Conservation (phyloP, 1,140 invertebrate genomes). For the Phenacoccus solenopsis region DNA sequence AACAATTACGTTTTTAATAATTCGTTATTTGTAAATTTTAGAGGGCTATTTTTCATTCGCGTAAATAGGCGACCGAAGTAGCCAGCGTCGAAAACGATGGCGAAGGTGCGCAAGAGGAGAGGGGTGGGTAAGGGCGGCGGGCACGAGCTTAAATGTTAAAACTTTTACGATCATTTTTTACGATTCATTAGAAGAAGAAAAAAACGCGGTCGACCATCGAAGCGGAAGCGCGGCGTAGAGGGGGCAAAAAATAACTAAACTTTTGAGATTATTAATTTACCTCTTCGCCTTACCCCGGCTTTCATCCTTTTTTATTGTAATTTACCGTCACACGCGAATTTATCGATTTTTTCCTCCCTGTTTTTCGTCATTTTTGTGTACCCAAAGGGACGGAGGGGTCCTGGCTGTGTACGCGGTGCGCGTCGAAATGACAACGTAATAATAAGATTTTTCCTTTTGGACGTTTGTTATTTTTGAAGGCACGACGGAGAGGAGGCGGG, state of each 20-base stretch:
- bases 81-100: neutral
- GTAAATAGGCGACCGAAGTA: no score
- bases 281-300: neutral
- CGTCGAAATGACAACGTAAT: neutral
- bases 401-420: no score
- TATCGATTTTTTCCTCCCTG: neutral
- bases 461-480: neutral
- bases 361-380: no score
- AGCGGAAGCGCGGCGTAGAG: no score
- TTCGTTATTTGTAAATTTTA: neutral
- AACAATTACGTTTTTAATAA: neutral
- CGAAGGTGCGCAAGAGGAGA: neutral
- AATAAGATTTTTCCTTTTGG: neutral
- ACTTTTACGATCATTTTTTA: conserved; percentile 3
- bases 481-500: neutral
- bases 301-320: neutral
- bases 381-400: no score
- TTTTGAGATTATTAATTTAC: conserved; percentile 3
- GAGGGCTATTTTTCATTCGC: neutral
- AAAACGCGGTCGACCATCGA: neutral
- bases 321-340: neutral
- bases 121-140: no score
- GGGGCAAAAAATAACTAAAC: neutral
- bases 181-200: neutral
- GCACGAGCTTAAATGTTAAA: neutral